Conservation (phyloP, 2,797 vertebrate genomes). For the Lagocephalus sceleratus region DNA sequence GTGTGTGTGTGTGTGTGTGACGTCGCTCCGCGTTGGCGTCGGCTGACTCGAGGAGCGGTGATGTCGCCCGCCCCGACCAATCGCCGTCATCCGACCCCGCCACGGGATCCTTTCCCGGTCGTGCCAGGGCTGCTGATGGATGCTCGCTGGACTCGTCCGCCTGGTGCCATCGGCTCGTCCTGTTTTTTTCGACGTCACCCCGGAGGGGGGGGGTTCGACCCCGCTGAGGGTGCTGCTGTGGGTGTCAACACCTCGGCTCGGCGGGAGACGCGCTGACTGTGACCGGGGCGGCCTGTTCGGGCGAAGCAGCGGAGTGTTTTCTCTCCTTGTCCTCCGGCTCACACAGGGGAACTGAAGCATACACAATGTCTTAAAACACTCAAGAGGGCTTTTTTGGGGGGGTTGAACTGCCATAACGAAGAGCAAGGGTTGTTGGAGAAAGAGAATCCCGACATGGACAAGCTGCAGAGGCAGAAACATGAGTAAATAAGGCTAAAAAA, state of each 20-base stretch:
- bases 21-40: slow-evolving; percentile 30
- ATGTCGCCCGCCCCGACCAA: too few relatives aligned
- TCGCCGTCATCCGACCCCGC: too few relatives aligned
- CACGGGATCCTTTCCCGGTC: slow-evolving; percentile 8
- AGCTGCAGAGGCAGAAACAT: neutral
- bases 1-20: neutral
- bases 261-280: slow-evolving; percentile 16
- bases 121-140: neutral
- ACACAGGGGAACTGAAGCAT: slow-evolving; percentile 26
- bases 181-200: slow-evolving; percentile 12
- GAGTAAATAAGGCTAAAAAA: neutral
- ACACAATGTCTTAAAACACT: slow-evolving; percentile 17
- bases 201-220: slow-evolving; percentile 1
- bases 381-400: slow-evolving; percentile 13
- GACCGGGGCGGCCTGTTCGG: slow-evolving; percentile 4
- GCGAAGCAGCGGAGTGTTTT: slow-evolving; percentile 10
- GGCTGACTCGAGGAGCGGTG: slow-evolving; percentile 22
- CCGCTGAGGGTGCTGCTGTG: slow-evolving; percentile 38
- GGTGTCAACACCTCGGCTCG: slow-evolving; percentile 52
- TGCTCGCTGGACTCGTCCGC: too few relatives aligned
- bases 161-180: neutral
- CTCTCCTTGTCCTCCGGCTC: slow-evolving; percentile 16
- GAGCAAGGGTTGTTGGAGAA: neutral
- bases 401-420: neutral
- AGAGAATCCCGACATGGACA: too few relatives aligned